phyloP scores from a whole-genome alignment of 30 jellyfish, hydroid and myxozoan genomes.

The Calvadosia cruxmelitensis region DNA sequence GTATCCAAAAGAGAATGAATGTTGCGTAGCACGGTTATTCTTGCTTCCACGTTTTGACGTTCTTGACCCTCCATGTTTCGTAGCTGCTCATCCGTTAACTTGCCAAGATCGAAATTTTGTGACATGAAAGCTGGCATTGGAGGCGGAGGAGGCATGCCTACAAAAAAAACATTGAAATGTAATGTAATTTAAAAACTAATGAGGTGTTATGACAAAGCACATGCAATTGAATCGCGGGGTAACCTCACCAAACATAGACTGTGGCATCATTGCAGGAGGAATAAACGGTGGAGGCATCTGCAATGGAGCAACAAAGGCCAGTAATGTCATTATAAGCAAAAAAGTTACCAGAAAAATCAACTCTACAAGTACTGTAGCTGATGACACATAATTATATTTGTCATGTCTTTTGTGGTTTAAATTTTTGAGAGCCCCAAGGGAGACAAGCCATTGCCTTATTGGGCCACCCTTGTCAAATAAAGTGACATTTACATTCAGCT shows the following conservation, averaged over 20 bases:
- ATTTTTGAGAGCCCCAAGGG: no score
- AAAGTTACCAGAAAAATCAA: not conserved
- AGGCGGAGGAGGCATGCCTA: slow-evolving; percentile 50
- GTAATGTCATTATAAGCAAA: no score
- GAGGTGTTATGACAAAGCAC: no score
- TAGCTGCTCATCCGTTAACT: slow-evolving; percentile 55
- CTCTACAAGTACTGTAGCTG: no score
- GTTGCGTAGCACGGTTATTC: slow-evolving; percentile 73
- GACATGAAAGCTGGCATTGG: slow-evolving; percentile 48
- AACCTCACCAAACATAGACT: not conserved
- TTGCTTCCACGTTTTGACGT: slow-evolving; percentile 92
- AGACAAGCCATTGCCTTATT: no score
- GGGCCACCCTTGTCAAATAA: no score
- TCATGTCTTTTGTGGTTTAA: no score
- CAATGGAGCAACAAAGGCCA: no score
- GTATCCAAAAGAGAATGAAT: slow-evolving; percentile 85
- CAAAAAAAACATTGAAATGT: not conserved
- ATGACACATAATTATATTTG: no score
- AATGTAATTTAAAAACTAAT: not conserved
- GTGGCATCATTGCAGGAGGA: not conserved
- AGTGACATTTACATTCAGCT: no score
- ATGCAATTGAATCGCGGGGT: no score
- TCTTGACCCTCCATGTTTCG: slow-evolving; percentile 97
- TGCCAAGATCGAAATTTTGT: not conserved
- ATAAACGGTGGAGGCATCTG: no score